phyloP scores from a whole-genome alignment of 2,888 invertebrate species.

The Pristionchus japonicus region DNA sequence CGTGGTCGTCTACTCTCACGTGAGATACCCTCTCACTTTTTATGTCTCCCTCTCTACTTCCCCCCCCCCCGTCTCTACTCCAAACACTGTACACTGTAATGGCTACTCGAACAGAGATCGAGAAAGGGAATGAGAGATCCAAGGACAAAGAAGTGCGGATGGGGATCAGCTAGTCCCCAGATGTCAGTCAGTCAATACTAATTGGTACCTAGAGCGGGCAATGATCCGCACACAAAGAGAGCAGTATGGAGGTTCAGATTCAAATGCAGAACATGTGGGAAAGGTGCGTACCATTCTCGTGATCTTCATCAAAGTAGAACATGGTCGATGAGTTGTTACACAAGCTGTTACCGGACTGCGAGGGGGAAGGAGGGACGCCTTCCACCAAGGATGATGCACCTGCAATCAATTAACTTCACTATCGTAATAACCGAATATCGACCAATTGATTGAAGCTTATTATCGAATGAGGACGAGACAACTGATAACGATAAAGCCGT shows the following conservation, averaged over 20 bases:
- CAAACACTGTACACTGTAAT: constrained; percentile 13
- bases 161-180: neutral
- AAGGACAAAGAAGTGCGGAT: neutral
- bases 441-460: neutral
- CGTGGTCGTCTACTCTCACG: constrained; percentile 41
- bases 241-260: neutral
- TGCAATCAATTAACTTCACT: neutral
- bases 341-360: constrained; percentile 12
- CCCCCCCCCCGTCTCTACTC: neutral
- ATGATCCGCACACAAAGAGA: neutral
- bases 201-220: neutral
- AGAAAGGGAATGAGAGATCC: neutral
- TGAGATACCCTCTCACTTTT: constrained; percentile 37
- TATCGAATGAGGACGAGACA: neutral
- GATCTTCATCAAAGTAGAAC: constrained; percentile 51
- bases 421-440: neutral
- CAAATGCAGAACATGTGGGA: neutral
- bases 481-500: constrained; percentile 4
- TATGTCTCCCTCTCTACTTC: constrained; percentile 5
- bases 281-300: constrained; percentile 40
- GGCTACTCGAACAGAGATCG: neutral
- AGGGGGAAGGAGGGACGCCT: constrained; percentile 46
- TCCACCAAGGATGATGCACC: constrained; percentile 43
- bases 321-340: constrained; percentile 35
- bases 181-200: neutral